A percentile compares a stretch with the other conserved stretches of the same genome.
phyloP scores from a whole-genome alignment of 2,113 vertebrate genomes.

The Nothobranchius furzeri region DNA sequence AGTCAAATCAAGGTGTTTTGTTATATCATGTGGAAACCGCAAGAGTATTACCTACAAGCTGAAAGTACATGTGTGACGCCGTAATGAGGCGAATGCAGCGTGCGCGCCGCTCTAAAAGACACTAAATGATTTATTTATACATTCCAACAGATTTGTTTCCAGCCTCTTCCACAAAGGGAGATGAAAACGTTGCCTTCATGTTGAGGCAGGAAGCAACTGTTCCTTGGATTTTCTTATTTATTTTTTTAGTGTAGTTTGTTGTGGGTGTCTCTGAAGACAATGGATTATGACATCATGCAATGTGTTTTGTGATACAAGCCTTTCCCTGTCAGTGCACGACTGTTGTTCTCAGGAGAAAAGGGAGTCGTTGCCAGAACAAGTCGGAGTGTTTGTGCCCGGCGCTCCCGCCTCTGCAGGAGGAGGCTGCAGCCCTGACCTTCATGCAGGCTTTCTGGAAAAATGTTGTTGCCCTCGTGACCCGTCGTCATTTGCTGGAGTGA shows the following conservation, averaged over 20 bases:
- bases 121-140: constrained; percentile 75
- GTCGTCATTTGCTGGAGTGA: not conserved
- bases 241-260: constrained; percentile 57
- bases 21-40: constrained; percentile 59
- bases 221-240: constrained; percentile 31
- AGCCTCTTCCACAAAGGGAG: constrained; percentile 56
- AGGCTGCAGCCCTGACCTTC: constrained; percentile 59
- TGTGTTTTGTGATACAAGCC: constrained; percentile 71
- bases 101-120: constrained; percentile 52
- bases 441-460: constrained; percentile 26
- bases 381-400: constrained; percentile 35
- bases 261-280: constrained; percentile 69
- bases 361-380: constrained; percentile 64
- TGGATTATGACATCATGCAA: constrained; percentile 67
- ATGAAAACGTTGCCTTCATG: constrained; percentile 67
- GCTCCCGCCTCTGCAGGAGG: constrained; percentile 36
- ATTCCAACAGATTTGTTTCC: constrained; percentile 70
- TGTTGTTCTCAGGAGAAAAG: constrained; percentile 47
- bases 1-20: constrained; percentile 45
- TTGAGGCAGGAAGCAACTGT: constrained; percentile 55
- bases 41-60: constrained; percentile 58
- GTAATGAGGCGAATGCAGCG: constrained; percentile 61
- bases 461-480: constrained; percentile 26
- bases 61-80: constrained; percentile 62
- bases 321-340: constrained; percentile 62